Percentiles rank a stretch among this genome's conserved stretches.
These are phyloP conservation scores for Parascotia fuliginaria DNA, from an alignment of 2,888 invertebrate species.

Conservation along the genomic window DNA sequence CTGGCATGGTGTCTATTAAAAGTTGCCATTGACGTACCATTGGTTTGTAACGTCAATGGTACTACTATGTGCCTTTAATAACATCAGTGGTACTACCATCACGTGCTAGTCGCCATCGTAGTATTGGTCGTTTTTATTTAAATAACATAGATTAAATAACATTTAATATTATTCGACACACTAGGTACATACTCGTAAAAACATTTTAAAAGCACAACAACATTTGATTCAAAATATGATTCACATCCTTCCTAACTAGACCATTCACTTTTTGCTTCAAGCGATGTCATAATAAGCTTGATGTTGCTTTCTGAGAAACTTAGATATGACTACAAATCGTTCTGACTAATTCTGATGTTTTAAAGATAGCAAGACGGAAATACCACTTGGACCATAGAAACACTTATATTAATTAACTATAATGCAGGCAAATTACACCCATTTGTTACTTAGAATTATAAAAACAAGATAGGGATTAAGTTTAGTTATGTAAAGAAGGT, in stretches of 20 bases:
- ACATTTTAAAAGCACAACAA: constrained; percentile 8
- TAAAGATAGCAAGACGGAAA: constrained; percentile 57
- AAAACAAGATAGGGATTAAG: constrained; percentile 4
- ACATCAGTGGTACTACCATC: no score
- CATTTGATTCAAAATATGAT: constrained; percentile 33
- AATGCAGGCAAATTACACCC: constrained; percentile 61
- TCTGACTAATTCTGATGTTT: constrained; percentile 59
- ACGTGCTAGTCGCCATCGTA: no score
- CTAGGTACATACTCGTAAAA: no score
- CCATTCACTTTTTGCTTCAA: constrained; percentile 34
- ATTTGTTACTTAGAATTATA: constrained; percentile 23
- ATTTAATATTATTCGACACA: no score
- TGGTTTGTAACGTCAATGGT: no score
- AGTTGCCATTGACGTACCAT: no score
- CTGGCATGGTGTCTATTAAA: no score
- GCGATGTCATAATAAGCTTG: constrained; percentile 17
- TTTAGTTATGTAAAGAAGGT: no score
- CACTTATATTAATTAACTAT: constrained; percentile 61
- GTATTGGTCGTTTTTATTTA: no score
- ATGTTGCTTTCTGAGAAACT: constrained; percentile 45
- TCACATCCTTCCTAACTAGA: constrained; percentile 43
- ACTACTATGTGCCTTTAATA: no score
- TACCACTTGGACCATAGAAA: constrained; percentile 43
- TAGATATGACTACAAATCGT: constrained; percentile 46
- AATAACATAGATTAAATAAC: no score